Evolutionary conservation across 1,140 invertebrate genomes (phyloP).

Genomic region (Cherax quadricarinatus): DNA sequence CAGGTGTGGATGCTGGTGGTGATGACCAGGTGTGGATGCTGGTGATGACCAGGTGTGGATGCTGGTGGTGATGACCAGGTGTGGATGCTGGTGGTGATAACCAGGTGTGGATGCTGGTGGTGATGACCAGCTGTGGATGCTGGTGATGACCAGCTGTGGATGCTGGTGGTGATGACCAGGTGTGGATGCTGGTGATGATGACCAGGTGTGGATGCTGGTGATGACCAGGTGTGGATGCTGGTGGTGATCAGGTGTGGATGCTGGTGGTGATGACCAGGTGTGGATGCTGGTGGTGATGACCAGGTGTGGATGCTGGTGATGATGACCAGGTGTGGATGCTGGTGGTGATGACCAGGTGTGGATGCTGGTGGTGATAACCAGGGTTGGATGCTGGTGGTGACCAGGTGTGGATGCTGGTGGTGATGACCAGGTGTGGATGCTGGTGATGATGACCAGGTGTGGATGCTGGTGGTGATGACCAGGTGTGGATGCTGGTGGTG

Average conservation of each 20-base stretch:
- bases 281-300: background rate
- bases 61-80: background rate
- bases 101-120: background rate
- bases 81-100: background rate
- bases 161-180: background rate
- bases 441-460: too few species aligned
- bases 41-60: background rate
- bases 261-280: background rate
- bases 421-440: too few species aligned
- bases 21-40: background rate
- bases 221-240: background rate
- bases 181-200: background rate
- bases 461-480: too few species aligned
- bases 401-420: too few species aligned
- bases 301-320: background rate
- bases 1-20: background rate
- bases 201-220: background rate
- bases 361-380: background rate
- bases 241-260: background rate
- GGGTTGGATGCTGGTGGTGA: too few species aligned
- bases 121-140: background rate
- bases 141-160: background rate
- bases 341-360: background rate
- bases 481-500: too few species aligned
- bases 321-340: background rate